Evolutionary conservation across 2,113 vertebrate species (phyloP), one percentile per base, ranked within the genome.

Genomic region (Cercocebus atys): DNA sequence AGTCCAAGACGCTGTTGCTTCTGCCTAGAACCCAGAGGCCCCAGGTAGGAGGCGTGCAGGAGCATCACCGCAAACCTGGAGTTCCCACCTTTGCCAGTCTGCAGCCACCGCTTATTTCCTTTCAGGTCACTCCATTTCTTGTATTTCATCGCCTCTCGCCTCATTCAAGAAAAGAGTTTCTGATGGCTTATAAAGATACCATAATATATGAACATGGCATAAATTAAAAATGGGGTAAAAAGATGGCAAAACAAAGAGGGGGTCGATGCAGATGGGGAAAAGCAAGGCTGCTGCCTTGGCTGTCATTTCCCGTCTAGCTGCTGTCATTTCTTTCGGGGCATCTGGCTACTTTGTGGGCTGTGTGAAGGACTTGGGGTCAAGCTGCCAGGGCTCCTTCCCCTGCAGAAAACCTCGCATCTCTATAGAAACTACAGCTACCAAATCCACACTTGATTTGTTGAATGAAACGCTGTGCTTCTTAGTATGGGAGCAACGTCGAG

Each of bases 401-500:
- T 4, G 66, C 75, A 17, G 14, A 79, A 2, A 86, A 94, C 93
- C 97, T 98, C 0, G 0, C 20, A 3, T n/a, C 73, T 75, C 93
- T 64, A 1, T 0, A 2, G 75, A 73, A 59, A 76, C 17, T 0
- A 5, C 2, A 79, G 79, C 50, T 10, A 5, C 80, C 72, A 12
- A 20, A 40, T 9, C 61, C 0, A 3, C 10, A 2, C 52, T 27
- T 57, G 72, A 17, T n/a, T 40, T 52, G 59, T 20, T 70, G 11
- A 96, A 95, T 94, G 97, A 97, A 96, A 94, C 81, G 83, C 94
- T 88, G 97, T 90, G 85, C 97, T 96, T 97, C 96, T 85, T 43
- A 18, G 89, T 2, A 25, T 55, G 64, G 2, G 0, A 0, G 52
- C n/a, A 50, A 88, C 50, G 88, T 95, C 93, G 85, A 96, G 97